A percentile compares a stretch with the other conserved stretches of the same genome.
phyloP scores from a whole-genome alignment of 2,888 invertebrate genomes.

The Protodeltote pygarga region DNA sequence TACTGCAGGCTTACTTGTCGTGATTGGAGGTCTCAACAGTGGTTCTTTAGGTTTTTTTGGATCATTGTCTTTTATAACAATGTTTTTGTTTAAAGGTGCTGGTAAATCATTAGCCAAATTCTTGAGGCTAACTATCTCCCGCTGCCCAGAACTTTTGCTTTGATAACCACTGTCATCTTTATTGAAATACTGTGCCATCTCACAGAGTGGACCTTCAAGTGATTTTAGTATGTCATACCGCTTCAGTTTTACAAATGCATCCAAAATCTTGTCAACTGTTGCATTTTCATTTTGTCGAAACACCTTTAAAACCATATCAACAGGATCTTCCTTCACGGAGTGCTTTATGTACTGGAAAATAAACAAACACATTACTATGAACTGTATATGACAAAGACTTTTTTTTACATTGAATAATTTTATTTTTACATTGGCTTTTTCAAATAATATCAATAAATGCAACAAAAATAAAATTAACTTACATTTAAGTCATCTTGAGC shows the following conservation, averaged over 20 bases:
- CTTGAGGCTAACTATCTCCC: constrained; percentile 74
- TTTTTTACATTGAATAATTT: no score
- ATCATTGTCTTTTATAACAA: constrained; percentile 60
- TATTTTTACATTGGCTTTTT: constrained; percentile 22
- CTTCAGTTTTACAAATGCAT: constrained; percentile 79
- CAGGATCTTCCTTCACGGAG: constrained; percentile 83
- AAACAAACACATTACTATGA: constrained; percentile 2
- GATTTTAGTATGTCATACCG: constrained; percentile 84
- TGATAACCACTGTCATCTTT: constrained; percentile 81
- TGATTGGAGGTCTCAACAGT: constrained; percentile 50
- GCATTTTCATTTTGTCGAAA: constrained; percentile 83
- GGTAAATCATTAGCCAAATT: constrained; percentile 74
- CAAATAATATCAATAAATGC: background rate
- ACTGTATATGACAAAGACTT: no score
- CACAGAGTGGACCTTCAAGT: constrained; percentile 74
- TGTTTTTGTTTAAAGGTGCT: constrained; percentile 72
- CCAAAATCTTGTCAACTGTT: constrained; percentile 84
- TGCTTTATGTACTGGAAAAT: constrained; percentile 83
- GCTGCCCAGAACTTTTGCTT: constrained; percentile 68
- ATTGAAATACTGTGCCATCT: constrained; percentile 71
- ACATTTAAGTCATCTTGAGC: constrained; percentile 77
- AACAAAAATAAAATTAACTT: constrained; percentile 49
- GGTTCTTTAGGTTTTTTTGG: constrained; percentile 64
- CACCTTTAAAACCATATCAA: constrained; percentile 83
- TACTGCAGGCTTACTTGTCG: constrained; percentile 52